Evolutionary conservation across 2,888 invertebrate genomes (phyloP).

Genomic region (Nomada fabriciana): DNA sequence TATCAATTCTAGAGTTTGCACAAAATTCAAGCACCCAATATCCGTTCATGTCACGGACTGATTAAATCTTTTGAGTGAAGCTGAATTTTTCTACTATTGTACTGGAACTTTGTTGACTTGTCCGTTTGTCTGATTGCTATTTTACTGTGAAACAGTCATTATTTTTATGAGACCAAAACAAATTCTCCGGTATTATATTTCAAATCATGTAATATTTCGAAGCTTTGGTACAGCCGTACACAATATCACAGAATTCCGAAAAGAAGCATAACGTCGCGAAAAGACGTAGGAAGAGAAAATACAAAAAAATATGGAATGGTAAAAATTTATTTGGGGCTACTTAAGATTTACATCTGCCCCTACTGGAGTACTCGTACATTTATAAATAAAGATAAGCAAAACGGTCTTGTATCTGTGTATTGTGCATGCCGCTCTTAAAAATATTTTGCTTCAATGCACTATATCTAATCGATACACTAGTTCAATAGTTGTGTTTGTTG

Average conservation of each 20-base stretch:
- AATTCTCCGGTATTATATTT: not conserved
- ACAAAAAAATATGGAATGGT: not conserved
- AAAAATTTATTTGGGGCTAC: not conserved
- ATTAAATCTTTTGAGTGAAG: conserved; percentile 4
- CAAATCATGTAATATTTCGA: not conserved
- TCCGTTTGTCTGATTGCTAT: not conserved
- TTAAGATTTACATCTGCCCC: not conserved
- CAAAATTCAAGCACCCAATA: conserved; percentile 57
- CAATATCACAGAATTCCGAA: not conserved
- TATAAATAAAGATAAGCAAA: conserved; percentile 10
- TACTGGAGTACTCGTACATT: not conserved
- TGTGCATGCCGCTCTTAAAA: conserved; percentile 52
- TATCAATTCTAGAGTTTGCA: conserved; percentile 68
- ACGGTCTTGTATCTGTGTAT: conserved; percentile 49
- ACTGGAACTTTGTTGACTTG: not conserved
- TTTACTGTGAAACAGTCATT: not conserved
- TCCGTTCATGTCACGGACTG: conserved; percentile 34
- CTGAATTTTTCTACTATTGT: not conserved
- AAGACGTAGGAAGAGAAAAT: not conserved
- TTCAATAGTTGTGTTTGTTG: conserved; percentile 69
- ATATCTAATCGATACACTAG: conserved; percentile 43
- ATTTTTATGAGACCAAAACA: not conserved
- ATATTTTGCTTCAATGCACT: conserved; percentile 46
- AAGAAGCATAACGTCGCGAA: not conserved
- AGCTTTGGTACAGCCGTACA: conserved; percentile 13